Conservation (phyloP, 2,888 invertebrate species). For the Trissonchulus sp. region DNA sequence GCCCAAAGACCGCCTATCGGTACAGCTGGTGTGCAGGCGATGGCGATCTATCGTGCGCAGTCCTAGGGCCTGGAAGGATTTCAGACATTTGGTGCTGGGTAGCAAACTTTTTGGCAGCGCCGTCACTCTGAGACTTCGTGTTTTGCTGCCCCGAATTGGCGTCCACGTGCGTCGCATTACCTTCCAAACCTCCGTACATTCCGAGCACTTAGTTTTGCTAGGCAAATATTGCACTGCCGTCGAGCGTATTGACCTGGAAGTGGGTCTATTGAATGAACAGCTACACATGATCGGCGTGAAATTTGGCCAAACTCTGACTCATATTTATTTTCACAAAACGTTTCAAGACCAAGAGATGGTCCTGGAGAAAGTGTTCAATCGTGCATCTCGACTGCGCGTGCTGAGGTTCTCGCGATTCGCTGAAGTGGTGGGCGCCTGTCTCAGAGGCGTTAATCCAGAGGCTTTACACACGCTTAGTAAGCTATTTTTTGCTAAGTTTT, state of each 20-base stretch:
- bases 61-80: not conserved
- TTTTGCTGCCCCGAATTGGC: not conserved
- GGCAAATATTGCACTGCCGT: not conserved
- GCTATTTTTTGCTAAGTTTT: too few species aligned
- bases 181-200: not conserved
- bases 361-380: not conserved
- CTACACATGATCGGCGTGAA: not conserved
- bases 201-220: not conserved
- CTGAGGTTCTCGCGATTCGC: not conserved
- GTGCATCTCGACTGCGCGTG: not conserved
- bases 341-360: conserved; percentile 10
- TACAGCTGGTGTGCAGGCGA: conserved; percentile 1
- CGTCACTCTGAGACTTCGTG: not conserved
- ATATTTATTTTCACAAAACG: not conserved
- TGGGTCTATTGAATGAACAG: conserved; percentile 6
- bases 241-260: conserved; percentile 1
- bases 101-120: not conserved
- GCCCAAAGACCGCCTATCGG: not conserved
- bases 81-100: conserved; percentile 1
- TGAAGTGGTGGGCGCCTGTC: not conserved
- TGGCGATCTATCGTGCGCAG: not conserved
- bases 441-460: not conserved
- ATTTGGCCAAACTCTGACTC: not conserved
- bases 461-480: not conserved
- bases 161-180: not conserved